Evolutionary conservation across 2,888 invertebrate genomes (phyloP).

Genomic region (Cheilosia variabilis): DNA sequence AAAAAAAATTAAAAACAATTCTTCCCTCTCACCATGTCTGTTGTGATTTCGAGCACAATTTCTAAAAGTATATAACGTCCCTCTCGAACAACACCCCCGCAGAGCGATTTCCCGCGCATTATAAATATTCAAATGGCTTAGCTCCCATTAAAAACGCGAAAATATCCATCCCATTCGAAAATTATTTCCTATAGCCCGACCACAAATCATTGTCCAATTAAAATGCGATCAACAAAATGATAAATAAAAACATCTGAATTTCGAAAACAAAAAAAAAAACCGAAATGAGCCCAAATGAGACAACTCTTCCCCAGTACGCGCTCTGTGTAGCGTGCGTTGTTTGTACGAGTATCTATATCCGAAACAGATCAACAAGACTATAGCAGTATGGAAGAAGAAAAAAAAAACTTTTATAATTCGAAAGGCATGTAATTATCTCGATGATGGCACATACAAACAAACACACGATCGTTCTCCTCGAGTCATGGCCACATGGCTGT

Average conservation of each 20-base stretch:
- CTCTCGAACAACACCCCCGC: slow-evolving; percentile 40
- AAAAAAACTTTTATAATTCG: slow-evolving; percentile 49
- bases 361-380: slow-evolving; percentile 48
- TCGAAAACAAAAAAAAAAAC: neutral
- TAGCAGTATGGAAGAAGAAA: slow-evolving; percentile 14
- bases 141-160: slow-evolving; percentile 49
- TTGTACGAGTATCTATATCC: slow-evolving; percentile 35
- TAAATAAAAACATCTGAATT: slow-evolving; percentile 39
- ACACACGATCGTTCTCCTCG: slow-evolving; percentile 14
- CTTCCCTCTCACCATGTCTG: slow-evolving; percentile 53
- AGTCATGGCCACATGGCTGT: slow-evolving; percentile 64
- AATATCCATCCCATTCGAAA: slow-evolving; percentile 56
- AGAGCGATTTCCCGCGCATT: slow-evolving; percentile 62
- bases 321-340: slow-evolving; percentile 27
- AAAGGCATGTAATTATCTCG: slow-evolving; percentile 74
- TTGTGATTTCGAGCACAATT: slow-evolving; percentile 38
- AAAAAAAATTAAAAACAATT: slow-evolving; percentile 2
- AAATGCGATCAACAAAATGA: slow-evolving; percentile 74
- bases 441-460: slow-evolving; percentile 64
- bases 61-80: slow-evolving; percentile 54
- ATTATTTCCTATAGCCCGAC: slow-evolving; percentile 35
- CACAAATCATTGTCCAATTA: slow-evolving; percentile 75
- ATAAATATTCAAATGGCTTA: slow-evolving; percentile 51
- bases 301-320: slow-evolving; percentile 35
- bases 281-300: slow-evolving; percentile 54